phyloP scores from a whole-genome alignment of 2,797 vertebrate genomes.

The Gymnothorax reevesii region DNA sequence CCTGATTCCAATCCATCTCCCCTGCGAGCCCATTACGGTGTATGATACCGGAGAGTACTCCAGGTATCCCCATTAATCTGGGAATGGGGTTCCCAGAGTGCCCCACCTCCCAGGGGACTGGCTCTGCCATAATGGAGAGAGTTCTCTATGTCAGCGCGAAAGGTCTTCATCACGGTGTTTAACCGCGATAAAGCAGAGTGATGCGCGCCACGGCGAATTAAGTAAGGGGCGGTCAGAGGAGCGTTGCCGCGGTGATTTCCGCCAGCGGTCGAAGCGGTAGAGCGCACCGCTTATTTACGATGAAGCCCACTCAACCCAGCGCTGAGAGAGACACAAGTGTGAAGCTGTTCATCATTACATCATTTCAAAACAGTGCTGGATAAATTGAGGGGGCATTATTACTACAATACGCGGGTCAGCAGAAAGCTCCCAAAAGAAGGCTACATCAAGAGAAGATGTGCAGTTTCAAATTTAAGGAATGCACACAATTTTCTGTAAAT shows the following conservation, averaged over 20 bases:
- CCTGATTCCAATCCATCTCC: slow-evolving; percentile 36
- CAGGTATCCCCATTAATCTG: slow-evolving; percentile 56
- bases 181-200: neutral
- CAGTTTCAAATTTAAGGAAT: neutral
- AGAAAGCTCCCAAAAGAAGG: neutral
- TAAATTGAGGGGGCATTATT: neutral
- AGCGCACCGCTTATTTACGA: neutral
- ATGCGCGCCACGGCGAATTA: neutral
- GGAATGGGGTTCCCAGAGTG: slow-evolving; percentile 37
- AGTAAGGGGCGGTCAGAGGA: neutral
- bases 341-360: neutral
- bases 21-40: slow-evolving; percentile 51
- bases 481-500: neutral
- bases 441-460: too few species aligned
- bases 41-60: slow-evolving; percentile 37
- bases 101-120: slow-evolving; percentile 35
- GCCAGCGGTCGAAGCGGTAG: neutral
- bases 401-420: neutral
- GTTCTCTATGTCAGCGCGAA: neutral
- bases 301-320: neutral
- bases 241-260: neutral
- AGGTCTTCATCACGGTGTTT: slow-evolving; percentile 15
- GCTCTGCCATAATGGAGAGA: slow-evolving; percentile 43
- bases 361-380: neutral
- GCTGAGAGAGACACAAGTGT: neutral